phyloP scores from a whole-genome alignment of 2,888 invertebrate species.

The Latrodectus hesperus region DNA sequence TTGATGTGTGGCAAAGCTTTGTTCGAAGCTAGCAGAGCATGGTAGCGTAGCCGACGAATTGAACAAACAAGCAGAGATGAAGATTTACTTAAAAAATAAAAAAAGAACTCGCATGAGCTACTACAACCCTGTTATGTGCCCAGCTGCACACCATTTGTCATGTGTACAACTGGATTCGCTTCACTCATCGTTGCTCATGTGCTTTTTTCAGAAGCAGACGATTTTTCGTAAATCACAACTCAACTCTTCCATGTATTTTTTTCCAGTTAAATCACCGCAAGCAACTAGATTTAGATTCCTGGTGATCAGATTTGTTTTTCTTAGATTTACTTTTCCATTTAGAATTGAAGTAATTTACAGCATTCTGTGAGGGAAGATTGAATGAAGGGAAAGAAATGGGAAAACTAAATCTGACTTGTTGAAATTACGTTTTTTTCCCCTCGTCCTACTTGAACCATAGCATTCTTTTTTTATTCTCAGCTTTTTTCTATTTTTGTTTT shows the following conservation, averaged over 20 bases:
- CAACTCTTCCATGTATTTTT: neutral
- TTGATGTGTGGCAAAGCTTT: conserved; percentile 42
- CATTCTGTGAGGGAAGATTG: too few relatives aligned
- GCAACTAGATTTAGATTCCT: too few relatives aligned
- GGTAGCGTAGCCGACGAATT: conserved; percentile 49
- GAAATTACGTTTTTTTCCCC: too few relatives aligned
- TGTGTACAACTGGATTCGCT: conserved; percentile 44
- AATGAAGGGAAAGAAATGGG: too few relatives aligned
- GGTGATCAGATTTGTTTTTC: too few relatives aligned
- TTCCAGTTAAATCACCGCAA: neutral
- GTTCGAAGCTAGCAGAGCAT: conserved; percentile 59
- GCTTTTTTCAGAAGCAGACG: conserved; percentile 9
- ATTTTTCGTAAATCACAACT: neutral
- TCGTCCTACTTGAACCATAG: too few relatives aligned
- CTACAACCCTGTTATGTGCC: conserved; percentile 54
- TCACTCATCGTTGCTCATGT: conserved; percentile 33
- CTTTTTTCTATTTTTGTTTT: too few relatives aligned
- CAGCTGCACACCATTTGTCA: conserved; percentile 63
- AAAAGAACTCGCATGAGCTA: conserved; percentile 12
- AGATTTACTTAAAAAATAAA: neutral
- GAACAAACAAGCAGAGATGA: conserved; percentile 48
- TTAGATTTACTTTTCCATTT: too few relatives aligned
- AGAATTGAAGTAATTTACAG: too few relatives aligned
- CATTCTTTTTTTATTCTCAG: too few relatives aligned
- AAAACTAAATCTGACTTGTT: too few relatives aligned